phyloP scores from a whole-genome alignment of 2,888 invertebrate species.

The Scelioninae gen. 2 region DNA sequence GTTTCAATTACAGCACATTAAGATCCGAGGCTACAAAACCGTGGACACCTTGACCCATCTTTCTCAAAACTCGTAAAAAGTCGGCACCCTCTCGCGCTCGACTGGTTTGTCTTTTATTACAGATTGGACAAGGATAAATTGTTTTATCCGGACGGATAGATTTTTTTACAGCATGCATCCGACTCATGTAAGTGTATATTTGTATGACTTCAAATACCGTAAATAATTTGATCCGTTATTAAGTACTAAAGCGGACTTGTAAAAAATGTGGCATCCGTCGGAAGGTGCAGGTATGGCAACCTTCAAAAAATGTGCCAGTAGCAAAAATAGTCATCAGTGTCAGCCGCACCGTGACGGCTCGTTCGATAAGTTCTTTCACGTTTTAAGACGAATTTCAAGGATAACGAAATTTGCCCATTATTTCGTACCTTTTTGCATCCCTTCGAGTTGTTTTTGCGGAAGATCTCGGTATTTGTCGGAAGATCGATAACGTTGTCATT shows the following conservation, averaged over 20 bases:
- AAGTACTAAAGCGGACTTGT: slow-evolving; percentile 19
- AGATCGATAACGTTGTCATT: slow-evolving; percentile 40
- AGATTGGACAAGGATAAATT: neutral
- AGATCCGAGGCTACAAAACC: too few relatives aligned
- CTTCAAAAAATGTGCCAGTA: slow-evolving; percentile 42
- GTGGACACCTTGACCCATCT: slow-evolving; percentile 49
- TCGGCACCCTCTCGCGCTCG: slow-evolving; percentile 10
- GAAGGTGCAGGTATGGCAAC: slow-evolving; percentile 38
- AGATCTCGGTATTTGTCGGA: slow-evolving; percentile 18
- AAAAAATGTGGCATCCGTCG: slow-evolving; percentile 31
- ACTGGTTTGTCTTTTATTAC: slow-evolving; percentile 1
- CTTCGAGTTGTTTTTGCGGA: slow-evolving; percentile 20
- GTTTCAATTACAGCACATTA: too few relatives aligned
- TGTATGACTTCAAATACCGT: slow-evolving; percentile 49
- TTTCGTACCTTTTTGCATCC: slow-evolving; percentile 12
- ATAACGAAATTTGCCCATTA: slow-evolving; percentile 40
- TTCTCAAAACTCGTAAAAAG: slow-evolving; percentile 17
- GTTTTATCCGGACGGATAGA: slow-evolving; percentile 16
- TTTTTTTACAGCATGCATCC: slow-evolving; percentile 35
- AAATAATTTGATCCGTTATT: slow-evolving; percentile 53
- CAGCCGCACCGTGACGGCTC: slow-evolving; percentile 1
- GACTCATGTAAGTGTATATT: slow-evolving; percentile 36
- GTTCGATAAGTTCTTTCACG: slow-evolving; percentile 35
- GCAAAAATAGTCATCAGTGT: slow-evolving; percentile 36
- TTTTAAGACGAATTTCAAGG: slow-evolving; percentile 40